Base-by-base conservation (phyloP, 2,797 vertebrate species). In the Crocidura indochinensis region DNA sequence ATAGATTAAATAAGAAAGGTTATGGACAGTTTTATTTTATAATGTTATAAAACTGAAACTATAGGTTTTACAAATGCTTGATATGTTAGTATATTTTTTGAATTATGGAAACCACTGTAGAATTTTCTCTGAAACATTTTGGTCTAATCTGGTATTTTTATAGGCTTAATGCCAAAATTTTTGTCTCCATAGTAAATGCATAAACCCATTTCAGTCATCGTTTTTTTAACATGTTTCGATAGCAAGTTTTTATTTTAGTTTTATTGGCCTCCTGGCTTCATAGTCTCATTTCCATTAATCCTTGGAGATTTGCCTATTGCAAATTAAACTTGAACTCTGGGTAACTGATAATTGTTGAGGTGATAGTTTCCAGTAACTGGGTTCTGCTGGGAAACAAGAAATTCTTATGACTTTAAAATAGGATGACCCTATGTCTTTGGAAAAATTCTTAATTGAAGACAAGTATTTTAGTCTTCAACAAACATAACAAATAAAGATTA, bases 281-380 rank as follows among this genome's bases (percentile, higher is more conserved):
- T 85, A 71, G 86, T 84, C 84, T 92, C 51, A 91, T 91, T 95
- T 94, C 92, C 86, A 95, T 95, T 96, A 87, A 83, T 94, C 90
- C 91, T 62, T 95, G 91, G 93, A 95, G 74, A 90, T 74, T 71
- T 95, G 82, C 60, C 94, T 94, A 14, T 81, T 96, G 29, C 81
- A 96, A 97, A 95, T 94, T 94, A 96, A 93, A 91, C 44, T 69
- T 97, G 87, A 97, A 94, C 94, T 97, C 94, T 95, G 82, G 77
- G n/a, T 95, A 92, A 94, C 91, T 96, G 88, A 93, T 96, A 95
- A 94, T 93, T 95, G 29, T 82, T 81, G 62, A 94, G 31, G 95
- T 78, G 51, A 95, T 94, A 56, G 94, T 87, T 97, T 97, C 94
- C 93, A 97, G 93, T 96, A 92, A 97, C 88, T 68, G 27, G 15